Conservation (phyloP, 2,113 vertebrate genomes). For the Promerops cafer region DNA sequence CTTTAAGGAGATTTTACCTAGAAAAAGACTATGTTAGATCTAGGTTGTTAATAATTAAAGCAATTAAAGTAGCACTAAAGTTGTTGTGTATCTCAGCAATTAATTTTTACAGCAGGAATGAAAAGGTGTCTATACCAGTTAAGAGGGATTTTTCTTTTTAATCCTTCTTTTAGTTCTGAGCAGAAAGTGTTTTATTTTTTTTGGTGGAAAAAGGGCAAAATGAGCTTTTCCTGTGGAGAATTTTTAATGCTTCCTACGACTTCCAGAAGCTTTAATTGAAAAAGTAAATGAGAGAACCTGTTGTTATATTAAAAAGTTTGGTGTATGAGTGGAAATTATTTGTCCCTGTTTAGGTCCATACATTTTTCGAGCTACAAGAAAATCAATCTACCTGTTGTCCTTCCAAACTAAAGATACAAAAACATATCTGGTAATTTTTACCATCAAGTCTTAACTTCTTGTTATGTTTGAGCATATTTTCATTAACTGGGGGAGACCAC, state of each 20-base stretch:
- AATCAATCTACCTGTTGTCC: neutral
- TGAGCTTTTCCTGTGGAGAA: neutral
- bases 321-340: neutral
- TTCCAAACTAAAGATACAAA: neutral
- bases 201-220: neutral
- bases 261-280: neutral
- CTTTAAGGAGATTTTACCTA: neutral
- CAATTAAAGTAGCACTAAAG: conserved; percentile 16
- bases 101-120: neutral
- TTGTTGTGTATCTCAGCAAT: conserved; percentile 22
- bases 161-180: neutral
- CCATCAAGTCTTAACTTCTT: neutral
- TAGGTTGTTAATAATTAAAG: conserved; percentile 43
- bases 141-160: neutral
- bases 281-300: neutral
- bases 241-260: neutral
- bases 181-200: neutral
- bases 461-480: neutral
- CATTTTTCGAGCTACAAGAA: neutral
- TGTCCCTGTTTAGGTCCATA: neutral
- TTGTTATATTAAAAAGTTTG: neutral
- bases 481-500: neutral
- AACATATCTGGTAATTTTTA: neutral
- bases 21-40: conserved; percentile 6
- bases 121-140: conserved; percentile 14